Percentiles rank a stretch among this genome's conserved stretches.
phyloP scores from a whole-genome alignment of 1,140 invertebrate species.

The Pentalonia nigronervosa region DNA sequence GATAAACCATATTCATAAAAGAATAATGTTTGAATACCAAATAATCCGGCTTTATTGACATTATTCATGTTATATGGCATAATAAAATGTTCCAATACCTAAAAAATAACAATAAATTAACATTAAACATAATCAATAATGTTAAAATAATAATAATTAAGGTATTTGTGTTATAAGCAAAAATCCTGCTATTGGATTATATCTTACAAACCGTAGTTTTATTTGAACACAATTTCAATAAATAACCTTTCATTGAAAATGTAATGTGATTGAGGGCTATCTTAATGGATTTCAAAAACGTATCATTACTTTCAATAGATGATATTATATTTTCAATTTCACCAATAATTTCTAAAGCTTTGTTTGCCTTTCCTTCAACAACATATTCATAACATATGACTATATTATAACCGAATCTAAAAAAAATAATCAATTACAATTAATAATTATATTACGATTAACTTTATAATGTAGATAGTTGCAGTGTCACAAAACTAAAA shows the following conservation, averaged over 20 bases:
- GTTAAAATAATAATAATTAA: neutral
- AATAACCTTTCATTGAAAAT: conserved; percentile 28
- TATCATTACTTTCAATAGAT: neutral
- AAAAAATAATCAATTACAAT: neutral
- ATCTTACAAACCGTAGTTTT: neutral
- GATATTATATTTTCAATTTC: conserved; percentile 25
- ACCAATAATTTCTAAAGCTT: neutral
- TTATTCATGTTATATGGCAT: conserved; percentile 41
- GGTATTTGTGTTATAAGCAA: neutral
- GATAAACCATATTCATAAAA: conserved; percentile 46
- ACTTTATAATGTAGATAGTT: neutral
- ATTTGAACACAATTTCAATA: neutral
- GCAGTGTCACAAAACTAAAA: neutral
- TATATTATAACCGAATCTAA: conserved; percentile 33
- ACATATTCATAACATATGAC: conserved; percentile 46
- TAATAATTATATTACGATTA: neutral
- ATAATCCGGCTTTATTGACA: conserved; percentile 38
- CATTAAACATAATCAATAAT: neutral
- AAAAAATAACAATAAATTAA: neutral
- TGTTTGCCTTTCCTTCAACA: neutral
- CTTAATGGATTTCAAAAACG: conserved; percentile 25
- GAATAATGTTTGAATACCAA: conserved; percentile 38
- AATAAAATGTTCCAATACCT: conserved; percentile 26
- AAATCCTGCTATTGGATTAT: neutral
- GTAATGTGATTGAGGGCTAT: conserved; percentile 20